phyloP scores from a whole-genome alignment of 2,113 vertebrate genomes.

The Microtus ochrogaster region DNA sequence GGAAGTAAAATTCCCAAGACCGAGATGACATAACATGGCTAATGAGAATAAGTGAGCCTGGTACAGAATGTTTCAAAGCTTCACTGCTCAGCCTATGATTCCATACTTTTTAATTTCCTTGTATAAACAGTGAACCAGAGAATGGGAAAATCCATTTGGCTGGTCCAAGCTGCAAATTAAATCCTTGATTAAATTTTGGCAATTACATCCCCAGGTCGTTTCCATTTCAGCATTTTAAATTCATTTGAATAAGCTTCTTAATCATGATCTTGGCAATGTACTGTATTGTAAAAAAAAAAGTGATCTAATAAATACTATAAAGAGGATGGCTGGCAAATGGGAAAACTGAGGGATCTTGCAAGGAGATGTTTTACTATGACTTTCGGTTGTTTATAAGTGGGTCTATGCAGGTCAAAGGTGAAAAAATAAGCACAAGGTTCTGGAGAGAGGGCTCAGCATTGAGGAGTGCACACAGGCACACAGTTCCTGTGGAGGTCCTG shows the following conservation, averaged over 20 bases:
- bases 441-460: not conserved
- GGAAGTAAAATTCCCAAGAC: conserved; percentile 65
- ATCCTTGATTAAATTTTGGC: conserved; percentile 90
- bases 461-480: too few species aligned
- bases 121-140: conserved; percentile 85
- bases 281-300: conserved; percentile 68
- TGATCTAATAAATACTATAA: conserved; percentile 83
- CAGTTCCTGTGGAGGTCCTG: not conserved
- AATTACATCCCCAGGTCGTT: conserved; percentile 87
- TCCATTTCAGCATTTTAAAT: conserved; percentile 89
- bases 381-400: conserved; percentile 60
- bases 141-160: conserved; percentile 88
- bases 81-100: conserved; percentile 82
- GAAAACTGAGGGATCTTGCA: conserved; percentile 56
- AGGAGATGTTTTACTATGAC: conserved; percentile 53
- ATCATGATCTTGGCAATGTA: conserved; percentile 86
- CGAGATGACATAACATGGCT: conserved; percentile 80
- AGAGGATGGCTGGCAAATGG: conserved; percentile 72
- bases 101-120: conserved; percentile 90
- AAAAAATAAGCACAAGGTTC: conserved; percentile 43
- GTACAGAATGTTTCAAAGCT: conserved; percentile 81
- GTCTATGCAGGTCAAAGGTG: conserved; percentile 70
- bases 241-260: conserved; percentile 88
- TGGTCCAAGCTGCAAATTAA: conserved; percentile 87
- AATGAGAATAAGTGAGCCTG: conserved; percentile 84